These are phyloP conservation scores for Hypotaenidia okinawae DNA, from an alignment of 2,797 vertebrate genomes.

Conservation along the genomic window DNA sequence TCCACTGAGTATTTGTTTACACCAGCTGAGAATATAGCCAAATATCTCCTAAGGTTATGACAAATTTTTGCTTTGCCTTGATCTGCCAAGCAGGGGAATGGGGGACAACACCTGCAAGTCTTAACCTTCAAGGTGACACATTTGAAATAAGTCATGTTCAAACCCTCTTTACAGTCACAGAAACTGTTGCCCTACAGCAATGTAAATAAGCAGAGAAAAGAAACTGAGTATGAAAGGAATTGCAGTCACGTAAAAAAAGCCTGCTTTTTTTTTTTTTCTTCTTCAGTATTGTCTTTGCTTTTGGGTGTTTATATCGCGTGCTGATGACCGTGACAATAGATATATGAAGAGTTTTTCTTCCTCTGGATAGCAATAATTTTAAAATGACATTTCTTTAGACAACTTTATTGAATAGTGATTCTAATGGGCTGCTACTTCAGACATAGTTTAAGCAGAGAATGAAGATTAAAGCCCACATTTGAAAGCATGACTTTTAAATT, in stretches of 20 bases:
- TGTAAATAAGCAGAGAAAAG: slow-evolving; percentile 57
- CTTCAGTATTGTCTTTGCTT: slow-evolving; percentile 50
- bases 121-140: slow-evolving; percentile 63
- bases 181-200: slow-evolving; percentile 55
- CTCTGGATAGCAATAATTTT: slow-evolving; percentile 32
- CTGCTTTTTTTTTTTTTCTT: background rate
- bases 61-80: slow-evolving; percentile 5
- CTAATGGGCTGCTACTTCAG: slow-evolving; percentile 9
- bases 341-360: background rate
- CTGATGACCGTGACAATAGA: slow-evolving; percentile 42
- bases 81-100: slow-evolving; percentile 4
- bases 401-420: background rate
- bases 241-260: slow-evolving; percentile 35
- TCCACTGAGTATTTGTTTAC: background rate
- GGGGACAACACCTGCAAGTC: slow-evolving; percentile 20
- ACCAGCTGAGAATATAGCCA: background rate
- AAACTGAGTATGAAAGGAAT: slow-evolving; percentile 40
- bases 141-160: slow-evolving; percentile 63
- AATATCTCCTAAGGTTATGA: background rate
- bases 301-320: background rate
- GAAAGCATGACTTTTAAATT: slow-evolving; percentile 57
- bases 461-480: slow-evolving; percentile 49
- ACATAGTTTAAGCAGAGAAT: slow-evolving; percentile 34
- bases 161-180: slow-evolving; percentile 48
- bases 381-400: background rate